Evolutionary conservation across 2,113 vertebrate genomes (phyloP).

Genomic region (Manacus vitellinus): DNA sequence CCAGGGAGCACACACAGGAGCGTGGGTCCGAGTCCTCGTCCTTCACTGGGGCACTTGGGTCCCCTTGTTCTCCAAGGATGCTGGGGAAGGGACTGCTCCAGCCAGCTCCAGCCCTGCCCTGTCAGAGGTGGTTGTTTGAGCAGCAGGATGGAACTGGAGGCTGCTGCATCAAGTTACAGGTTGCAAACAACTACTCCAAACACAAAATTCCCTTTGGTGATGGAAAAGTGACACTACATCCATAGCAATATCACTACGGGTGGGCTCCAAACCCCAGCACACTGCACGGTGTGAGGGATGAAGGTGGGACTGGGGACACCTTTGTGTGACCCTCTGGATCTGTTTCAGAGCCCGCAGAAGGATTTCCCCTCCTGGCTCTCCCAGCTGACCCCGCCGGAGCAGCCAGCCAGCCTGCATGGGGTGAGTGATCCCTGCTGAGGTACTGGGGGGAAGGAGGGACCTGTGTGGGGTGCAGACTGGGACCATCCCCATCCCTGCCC

Average conservation of each 20-base stretch:
- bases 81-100: neutral
- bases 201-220: neutral
- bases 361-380: constrained; percentile 89
- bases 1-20: neutral
- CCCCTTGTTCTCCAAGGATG: neutral
- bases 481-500: neutral
- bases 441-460: neutral
- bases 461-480: neutral
- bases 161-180: neutral
- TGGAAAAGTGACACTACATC: neutral
- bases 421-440: constrained; percentile 66
- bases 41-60: neutral
- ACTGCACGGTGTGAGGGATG: neutral
- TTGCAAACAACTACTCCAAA: neutral
- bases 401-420: constrained; percentile 74
- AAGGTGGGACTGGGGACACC: neutral
- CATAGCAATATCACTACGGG: neutral
- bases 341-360: constrained; percentile 82
- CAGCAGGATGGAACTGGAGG: neutral
- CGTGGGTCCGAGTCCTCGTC: neutral
- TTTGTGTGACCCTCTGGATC: neutral
- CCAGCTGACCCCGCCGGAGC: constrained; percentile 81
- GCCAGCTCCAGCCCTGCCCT: neutral
- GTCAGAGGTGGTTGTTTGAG: neutral
- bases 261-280: neutral